Base-by-base conservation (phyloP, 1,140 invertebrate species). In the Calliopsis andreniformis region DNA sequence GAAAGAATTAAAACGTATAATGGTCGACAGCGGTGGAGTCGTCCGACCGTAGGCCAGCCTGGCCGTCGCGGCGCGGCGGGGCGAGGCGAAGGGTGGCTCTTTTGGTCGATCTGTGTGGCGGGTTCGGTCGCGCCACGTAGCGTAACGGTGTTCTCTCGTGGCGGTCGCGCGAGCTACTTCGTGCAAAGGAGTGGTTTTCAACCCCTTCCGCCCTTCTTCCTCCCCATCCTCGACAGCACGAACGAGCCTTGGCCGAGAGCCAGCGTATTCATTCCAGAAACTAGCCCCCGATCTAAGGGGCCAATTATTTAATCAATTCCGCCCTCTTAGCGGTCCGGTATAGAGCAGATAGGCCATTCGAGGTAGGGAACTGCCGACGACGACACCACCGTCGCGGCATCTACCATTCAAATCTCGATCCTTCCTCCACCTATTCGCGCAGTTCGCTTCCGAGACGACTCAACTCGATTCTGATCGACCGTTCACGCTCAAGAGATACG, bases 231-330 rank as follows among this genome's bases (percentile, higher is more conserved):
- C 77, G 56, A 62, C 76, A 79, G 79, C 68, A 77, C 69, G 58
- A 79, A 77, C 64, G 53, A 58, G 77, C 69, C 56, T 89, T 92
- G 91, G 91, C 89, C 82, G 59, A 18, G 62, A 61, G 90, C 91
- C 91, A 92, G 86, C 87, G 90, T 88, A 91, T 92, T 92, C 90
- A 91, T 92, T 91, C 88, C 86, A 85, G 87, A 90, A 91, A 91
- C 91, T 90, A 91, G 87, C 87, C 85, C 84, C 89, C 89, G 89
- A 92, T 91, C 90, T 89, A 90, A 91, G 87, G 87, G 87, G 88
- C 91, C 91, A 92, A 92, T 92, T 92, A 92, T 92, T 91, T 92
- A 92, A 92, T 92, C 90, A 92, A 92, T 92, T 91, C 88, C 86
- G 89, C 86, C 88, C 91, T 91, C 90, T 91, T 91, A 90, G 87